Evolutionary conservation across 1,140 invertebrate genomes (phyloP), one percentile per base, ranked within the genome.

Genomic region (Chionoecetes opilio): DNA sequence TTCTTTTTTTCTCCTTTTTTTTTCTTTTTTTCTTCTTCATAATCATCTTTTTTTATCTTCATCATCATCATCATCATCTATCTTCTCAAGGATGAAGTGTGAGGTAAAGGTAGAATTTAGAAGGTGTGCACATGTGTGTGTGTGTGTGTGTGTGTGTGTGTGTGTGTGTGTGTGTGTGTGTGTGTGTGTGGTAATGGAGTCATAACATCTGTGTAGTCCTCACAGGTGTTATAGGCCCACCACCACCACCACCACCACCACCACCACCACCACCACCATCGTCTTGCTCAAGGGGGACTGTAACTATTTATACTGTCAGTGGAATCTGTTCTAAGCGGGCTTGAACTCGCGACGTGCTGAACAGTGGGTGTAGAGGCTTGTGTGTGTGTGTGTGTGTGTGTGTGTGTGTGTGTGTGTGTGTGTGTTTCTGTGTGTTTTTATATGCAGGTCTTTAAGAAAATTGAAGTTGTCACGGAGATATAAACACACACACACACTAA

Each of bases 81-180:
- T 3, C 21, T 9, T 9, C 21, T 53, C 11, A 17, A 53, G 46
- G 21, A 53, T 17, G 46, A 53, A 9, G 46, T 21, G n/a, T 21
- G 63, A 21, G 63, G 9, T 75, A 26, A 75, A 75, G 63, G 9
- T 53, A 14, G 2, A 11, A 53, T 11, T 9, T 1, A 46, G 21
- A 53, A 53, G 63, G 63, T 75, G 63, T 5, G 21, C 63, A n/a
- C 21, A 26, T n/a, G 63, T 75, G 63, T 75, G 63, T 75, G 63
- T 75, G n/a, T 75, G 63, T 75, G n/a, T 75, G 63, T 75, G 63
- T 75, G 63, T 75, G 63, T 75, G 63, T 75, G 63, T 75, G 63
- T 75, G 63, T 75, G 63, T 75, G 63, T 75, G 63, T 75, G 63
- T 75, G 63, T 75, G 63, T 75, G 63, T 75, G 63, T 75, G 63